Percentiles rank a stretch among this genome's conserved stretches.
Evolutionary conservation across 1,140 invertebrate species (phyloP).

Genomic region (Anthonomus grandis): DNA sequence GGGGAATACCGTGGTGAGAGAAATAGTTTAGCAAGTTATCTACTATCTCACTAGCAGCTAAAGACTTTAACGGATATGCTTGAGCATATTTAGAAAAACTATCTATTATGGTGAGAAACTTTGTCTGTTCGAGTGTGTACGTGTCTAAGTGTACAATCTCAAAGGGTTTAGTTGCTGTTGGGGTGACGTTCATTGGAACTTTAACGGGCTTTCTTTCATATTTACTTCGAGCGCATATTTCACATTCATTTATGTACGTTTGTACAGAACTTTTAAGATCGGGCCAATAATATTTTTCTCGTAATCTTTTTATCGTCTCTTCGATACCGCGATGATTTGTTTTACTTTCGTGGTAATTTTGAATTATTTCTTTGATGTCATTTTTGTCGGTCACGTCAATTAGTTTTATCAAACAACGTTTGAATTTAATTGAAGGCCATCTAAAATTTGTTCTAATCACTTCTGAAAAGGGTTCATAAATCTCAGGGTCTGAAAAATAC

Average conservation of each 20-base stretch:
- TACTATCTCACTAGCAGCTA: conserved; percentile 19
- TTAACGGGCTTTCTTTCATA: conserved; percentile 7
- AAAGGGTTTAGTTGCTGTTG: neutral
- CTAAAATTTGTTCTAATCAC: no score
- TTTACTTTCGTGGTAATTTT: conserved; percentile 17
- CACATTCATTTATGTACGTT: conserved; percentile 26
- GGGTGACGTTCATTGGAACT: conserved; percentile 7
- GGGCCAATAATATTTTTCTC: conserved; percentile 17
- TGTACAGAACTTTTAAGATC: conserved; percentile 7
- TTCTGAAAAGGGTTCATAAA: no score
- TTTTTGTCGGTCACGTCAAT: no score
- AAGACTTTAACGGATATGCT: conserved; percentile 17
- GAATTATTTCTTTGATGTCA: no score
- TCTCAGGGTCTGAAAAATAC: no score
- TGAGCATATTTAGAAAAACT: conserved; percentile 23
- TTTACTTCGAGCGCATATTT: conserved; percentile 4
- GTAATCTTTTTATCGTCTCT: conserved; percentile 18
- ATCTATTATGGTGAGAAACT: conserved; percentile 3
- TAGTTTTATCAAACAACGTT: no score
- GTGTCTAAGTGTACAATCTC: neutral
- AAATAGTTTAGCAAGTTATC: conserved; percentile 26
- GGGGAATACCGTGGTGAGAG: conserved; percentile 30
- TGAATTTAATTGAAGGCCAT: no score
- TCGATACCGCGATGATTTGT: conserved; percentile 27
- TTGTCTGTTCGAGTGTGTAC: neutral